phyloP scores from a whole-genome alignment of 2,888 invertebrate species.

The Sipha maydis region DNA sequence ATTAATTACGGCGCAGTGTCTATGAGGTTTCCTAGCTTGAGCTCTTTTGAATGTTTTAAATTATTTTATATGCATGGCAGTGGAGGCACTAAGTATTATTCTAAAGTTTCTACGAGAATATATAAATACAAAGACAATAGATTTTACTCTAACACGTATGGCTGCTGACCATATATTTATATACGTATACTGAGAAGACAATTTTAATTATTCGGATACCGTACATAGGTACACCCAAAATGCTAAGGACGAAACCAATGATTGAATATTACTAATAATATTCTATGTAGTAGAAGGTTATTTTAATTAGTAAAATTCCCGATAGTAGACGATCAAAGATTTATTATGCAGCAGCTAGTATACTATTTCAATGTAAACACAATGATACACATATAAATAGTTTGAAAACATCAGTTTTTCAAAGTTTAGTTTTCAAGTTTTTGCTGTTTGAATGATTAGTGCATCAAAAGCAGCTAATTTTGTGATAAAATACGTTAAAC shows the following conservation, averaged over 20 bases:
- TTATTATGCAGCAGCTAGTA: background rate
- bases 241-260: background rate
- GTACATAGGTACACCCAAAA: background rate
- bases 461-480: too few relatives aligned
- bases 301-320: background rate
- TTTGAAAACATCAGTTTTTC: too few relatives aligned
- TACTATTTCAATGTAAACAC: background rate
- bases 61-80: background rate
- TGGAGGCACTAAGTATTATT: background rate
- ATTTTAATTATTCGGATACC: constrained; percentile 18
- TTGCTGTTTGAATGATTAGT: too few relatives aligned
- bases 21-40: background rate
- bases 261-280: background rate
- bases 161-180: background rate
- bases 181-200: background rate
- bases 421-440: too few relatives aligned
- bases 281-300: background rate
- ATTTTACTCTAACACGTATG: background rate
- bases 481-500: too few relatives aligned
- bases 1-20: constrained; percentile 23
- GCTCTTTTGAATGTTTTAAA: constrained; percentile 1
- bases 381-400: too few relatives aligned
- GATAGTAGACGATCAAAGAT: background rate
- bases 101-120: background rate
- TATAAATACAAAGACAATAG: background rate